Evolutionary conservation across 2,797 vertebrate genomes (phyloP).

Genomic region (Tapirus indicus): DNA sequence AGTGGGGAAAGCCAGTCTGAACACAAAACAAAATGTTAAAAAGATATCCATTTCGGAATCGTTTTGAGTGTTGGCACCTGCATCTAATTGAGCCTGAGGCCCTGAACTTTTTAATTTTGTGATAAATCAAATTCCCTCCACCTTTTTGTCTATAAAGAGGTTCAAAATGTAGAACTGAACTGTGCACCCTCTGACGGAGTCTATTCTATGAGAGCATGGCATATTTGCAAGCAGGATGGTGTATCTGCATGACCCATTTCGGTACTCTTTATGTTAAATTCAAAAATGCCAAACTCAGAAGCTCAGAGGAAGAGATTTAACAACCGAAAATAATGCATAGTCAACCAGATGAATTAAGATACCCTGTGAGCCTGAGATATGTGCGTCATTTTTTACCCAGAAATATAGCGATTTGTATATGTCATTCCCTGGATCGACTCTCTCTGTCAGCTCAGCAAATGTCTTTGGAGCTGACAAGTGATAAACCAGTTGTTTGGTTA

Average conservation of each 20-base stretch:
- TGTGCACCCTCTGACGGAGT: background rate
- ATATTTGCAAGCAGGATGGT: too few species aligned
- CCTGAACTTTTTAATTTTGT: background rate
- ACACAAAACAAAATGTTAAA: background rate
- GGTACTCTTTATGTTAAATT: background rate
- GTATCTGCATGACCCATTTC: background rate
- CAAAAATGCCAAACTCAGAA: background rate
- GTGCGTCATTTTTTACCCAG: background rate
- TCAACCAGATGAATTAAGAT: conserved; percentile 50
- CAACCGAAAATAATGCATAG: background rate
- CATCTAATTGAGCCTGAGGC: background rate
- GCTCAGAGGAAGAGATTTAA: conserved; percentile 3
- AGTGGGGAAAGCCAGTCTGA: background rate
- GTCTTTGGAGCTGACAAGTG: conserved; percentile 45
- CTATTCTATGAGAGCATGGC: too few species aligned
- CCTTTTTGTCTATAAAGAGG: background rate
- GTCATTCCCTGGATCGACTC: background rate
- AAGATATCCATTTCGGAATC: background rate
- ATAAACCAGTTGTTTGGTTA: background rate
- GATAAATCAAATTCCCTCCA: background rate
- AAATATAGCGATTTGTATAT: conserved; percentile 44
- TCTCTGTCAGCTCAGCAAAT: conserved; percentile 35
- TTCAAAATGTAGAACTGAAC: background rate
- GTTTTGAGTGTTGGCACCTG: background rate
- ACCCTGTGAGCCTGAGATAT: conserved; percentile 4